Conservation (phyloP, 1,140 invertebrate genomes). For the Patella vulgata region DNA sequence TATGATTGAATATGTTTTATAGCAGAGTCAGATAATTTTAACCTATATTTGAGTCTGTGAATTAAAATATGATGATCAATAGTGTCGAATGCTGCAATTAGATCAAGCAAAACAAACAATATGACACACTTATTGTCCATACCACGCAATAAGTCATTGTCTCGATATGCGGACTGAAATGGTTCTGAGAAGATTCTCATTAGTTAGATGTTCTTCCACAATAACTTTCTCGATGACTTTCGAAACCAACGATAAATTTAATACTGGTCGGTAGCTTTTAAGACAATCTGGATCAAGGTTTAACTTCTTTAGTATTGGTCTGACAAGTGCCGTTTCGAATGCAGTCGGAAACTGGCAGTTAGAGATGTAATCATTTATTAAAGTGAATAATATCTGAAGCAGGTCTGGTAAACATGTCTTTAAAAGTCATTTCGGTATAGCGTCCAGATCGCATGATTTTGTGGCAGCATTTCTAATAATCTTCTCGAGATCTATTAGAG, state of each 20-base stretch:
- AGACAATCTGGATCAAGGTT: conserved; percentile 23
- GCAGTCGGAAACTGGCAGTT: conserved; percentile 5
- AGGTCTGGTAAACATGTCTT: conserved; percentile 18
- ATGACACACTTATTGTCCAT: neutral
- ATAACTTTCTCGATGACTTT: conserved; percentile 27
- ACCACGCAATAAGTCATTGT: conserved; percentile 7
- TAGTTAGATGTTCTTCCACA: conserved; percentile 5
- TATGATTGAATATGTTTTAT: too few species aligned
- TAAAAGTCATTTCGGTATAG: conserved; percentile 15
- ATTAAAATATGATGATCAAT: conserved; percentile 1
- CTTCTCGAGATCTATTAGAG: too few species aligned
- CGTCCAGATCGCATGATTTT: conserved; percentile 27
- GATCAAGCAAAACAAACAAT: conserved; percentile 9
- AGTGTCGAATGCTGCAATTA: conserved; percentile 5
- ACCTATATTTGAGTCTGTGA: neutral
- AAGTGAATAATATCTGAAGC: conserved; percentile 10
- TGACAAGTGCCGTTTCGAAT: conserved; percentile 27
- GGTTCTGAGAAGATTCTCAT: conserved; percentile 12
- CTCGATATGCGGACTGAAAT: conserved; percentile 24
- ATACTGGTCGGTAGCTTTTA: conserved; percentile 29
- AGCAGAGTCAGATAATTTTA: too few species aligned
- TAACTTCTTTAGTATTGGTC: conserved; percentile 33
- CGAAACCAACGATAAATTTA: conserved; percentile 25
- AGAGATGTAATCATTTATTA: conserved; percentile 15
- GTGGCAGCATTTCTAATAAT: too few species aligned